Conservation (phyloP, 2,113 vertebrate genomes). For the Erpornis zantholeuca region DNA sequence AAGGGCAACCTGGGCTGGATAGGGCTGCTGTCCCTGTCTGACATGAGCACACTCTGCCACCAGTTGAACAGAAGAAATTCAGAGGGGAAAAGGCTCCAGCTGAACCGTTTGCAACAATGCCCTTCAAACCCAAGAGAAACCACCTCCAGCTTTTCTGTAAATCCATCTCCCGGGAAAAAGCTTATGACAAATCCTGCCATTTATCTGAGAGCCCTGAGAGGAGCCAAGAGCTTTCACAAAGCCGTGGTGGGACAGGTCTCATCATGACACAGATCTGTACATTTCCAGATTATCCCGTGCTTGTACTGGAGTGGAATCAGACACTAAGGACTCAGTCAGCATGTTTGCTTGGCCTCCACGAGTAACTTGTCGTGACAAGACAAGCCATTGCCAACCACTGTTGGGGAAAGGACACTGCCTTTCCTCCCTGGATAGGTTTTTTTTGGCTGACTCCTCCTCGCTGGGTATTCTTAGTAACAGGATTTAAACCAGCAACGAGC, state of each 20-base stretch:
- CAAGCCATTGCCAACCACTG: conserved; percentile 14
- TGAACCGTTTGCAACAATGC: conserved; percentile 14
- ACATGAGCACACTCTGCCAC: not conserved
- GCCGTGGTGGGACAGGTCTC: not conserved
- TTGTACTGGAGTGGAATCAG: conserved; percentile 9
- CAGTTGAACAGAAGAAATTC: not conserved
- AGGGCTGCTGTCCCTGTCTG: not conserved
- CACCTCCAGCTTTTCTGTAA: not conserved
- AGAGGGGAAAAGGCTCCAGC: not conserved
- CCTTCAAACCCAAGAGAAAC: not conserved
- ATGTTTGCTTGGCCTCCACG: conserved; percentile 9
- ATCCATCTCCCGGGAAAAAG: not conserved
- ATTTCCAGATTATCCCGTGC: not conserved
- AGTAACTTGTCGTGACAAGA: conserved; percentile 53
- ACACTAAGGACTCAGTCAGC: not conserved
- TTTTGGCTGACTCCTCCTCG: not conserved
- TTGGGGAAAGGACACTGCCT: not conserved
- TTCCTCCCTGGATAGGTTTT: not conserved
- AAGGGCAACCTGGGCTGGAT: not conserved
- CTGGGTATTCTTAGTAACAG: not conserved
- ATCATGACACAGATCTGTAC: not conserved
- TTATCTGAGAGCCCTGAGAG: not conserved
- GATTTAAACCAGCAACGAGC: not conserved
- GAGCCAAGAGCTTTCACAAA: not conserved
- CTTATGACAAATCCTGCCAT: conserved; percentile 12